Conservation (phyloP, 37 sponge, comb jelly and placozoan genomes). For the Chondrosia reniformis region DNA sequence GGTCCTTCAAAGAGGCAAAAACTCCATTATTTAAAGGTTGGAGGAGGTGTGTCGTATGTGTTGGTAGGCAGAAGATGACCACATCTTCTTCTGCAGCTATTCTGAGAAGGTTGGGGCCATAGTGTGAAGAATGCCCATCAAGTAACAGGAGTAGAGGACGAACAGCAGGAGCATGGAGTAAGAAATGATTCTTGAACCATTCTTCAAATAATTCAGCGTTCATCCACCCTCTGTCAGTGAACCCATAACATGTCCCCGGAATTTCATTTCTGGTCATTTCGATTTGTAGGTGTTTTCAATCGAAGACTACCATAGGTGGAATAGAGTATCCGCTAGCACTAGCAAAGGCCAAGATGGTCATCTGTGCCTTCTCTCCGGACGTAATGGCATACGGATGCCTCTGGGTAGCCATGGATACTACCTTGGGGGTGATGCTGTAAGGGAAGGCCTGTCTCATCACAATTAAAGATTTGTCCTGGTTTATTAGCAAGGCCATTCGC, state of each 20-base stretch:
- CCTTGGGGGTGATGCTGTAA: background rate
- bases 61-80: conserved; percentile 8
- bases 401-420: background rate
- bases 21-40: conserved; percentile 32
- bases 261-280: conserved; percentile 6
- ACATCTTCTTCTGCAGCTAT: conserved; percentile 12
- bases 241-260: conserved; percentile 12
- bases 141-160: conserved; percentile 26
- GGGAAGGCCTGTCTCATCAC: conserved; percentile 22
- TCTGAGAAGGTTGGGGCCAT: background rate
- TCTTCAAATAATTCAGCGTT: conserved; percentile 10
- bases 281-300: background rate
- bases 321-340: conserved; percentile 20
- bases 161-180: conserved; percentile 21
- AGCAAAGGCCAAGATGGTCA: conserved; percentile 15
- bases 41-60: conserved; percentile 33
- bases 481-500: conserved; percentile 3
- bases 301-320: conserved; percentile 23
- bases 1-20: conserved; percentile 22
- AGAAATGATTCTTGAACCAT: conserved; percentile 34
- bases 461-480: conserved; percentile 7
- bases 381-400: conserved; percentile 11
- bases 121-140: conserved; percentile 37
- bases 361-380: conserved; percentile 14
- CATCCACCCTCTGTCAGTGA: conserved; percentile 32